Evolutionary conservation across 2,797 vertebrate genomes (phyloP).

Genomic region (Sebastolobus altivelis): DNA sequence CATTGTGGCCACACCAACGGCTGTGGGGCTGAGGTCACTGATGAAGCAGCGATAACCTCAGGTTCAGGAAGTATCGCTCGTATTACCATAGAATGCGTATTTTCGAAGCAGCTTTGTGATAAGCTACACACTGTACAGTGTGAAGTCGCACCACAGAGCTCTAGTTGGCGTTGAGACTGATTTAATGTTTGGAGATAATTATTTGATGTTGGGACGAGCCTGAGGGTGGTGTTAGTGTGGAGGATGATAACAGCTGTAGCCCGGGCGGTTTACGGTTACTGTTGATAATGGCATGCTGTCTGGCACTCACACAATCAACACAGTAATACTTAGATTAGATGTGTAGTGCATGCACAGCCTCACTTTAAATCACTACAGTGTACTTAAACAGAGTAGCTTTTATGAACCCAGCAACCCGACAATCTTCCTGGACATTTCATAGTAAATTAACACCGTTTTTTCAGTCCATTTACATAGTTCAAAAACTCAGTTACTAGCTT

Average conservation of each 20-base stretch:
- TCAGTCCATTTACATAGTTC: neutral
- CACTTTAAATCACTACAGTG: slow-evolving; percentile 8
- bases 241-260: slow-evolving; percentile 17
- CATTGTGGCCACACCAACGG: slow-evolving; percentile 58
- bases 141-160: neutral
- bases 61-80: slow-evolving; percentile 54
- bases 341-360: neutral
- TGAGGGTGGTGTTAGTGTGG: slow-evolving; percentile 18
- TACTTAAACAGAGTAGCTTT: neutral
- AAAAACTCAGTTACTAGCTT: neutral
- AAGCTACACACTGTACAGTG: slow-evolving; percentile 1
- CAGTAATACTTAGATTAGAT: slow-evolving; percentile 20
- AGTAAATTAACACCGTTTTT: neutral
- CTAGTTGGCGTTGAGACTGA: neutral
- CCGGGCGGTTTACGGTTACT: slow-evolving; percentile 23
- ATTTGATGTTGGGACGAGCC: slow-evolving; percentile 17
- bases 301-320: neutral
- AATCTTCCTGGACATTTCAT: neutral
- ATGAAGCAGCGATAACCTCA: slow-evolving; percentile 60
- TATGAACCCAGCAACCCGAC: neutral
- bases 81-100: slow-evolving; percentile 31
- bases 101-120: slow-evolving; percentile 33
- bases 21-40: slow-evolving; percentile 56
- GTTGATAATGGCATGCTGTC: slow-evolving; percentile 14
- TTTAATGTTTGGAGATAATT: slow-evolving; percentile 28